Evolutionary conservation across 2,888 invertebrate genomes (phyloP).

Genomic region (Cosmia trapezina): DNA sequence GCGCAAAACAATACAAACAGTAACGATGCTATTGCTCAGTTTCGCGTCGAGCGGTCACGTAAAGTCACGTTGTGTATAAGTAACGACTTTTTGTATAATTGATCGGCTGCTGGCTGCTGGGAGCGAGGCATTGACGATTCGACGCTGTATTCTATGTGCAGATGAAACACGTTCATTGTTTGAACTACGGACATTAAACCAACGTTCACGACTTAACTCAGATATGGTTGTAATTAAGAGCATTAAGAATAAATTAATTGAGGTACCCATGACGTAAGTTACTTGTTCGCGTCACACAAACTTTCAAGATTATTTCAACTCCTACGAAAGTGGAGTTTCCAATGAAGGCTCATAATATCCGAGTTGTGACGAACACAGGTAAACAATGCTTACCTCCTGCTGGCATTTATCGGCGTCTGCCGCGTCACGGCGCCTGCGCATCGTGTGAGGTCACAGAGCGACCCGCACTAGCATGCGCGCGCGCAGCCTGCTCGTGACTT

Average conservation of each 20-base stretch:
- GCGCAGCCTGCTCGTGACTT: constrained; percentile 62
- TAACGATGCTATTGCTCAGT: constrained; percentile 47
- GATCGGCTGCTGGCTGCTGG: constrained; percentile 21
- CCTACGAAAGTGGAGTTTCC: constrained; percentile 32
- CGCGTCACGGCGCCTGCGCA: constrained; percentile 56
- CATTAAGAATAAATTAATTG: no score
- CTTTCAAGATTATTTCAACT: not conserved
- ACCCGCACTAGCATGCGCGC: constrained; percentile 36
- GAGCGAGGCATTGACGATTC: constrained; percentile 22
- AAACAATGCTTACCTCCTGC: constrained; percentile 30
- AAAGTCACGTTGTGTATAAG: constrained; percentile 48
- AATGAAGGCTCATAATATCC: constrained; percentile 12
- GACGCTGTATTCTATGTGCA: constrained; percentile 18
- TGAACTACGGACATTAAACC: constrained; percentile 17
- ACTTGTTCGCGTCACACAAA: constrained; percentile 4
- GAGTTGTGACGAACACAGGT: constrained; percentile 44
- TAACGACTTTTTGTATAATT: constrained; percentile 55
- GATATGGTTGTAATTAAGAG: constrained; percentile 8
- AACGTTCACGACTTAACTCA: not conserved
- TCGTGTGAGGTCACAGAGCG: constrained; percentile 58
- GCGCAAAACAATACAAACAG: constrained; percentile 50
- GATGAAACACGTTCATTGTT: constrained; percentile 20
- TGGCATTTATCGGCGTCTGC: constrained; percentile 25
- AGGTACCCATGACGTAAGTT: constrained; percentile 5
- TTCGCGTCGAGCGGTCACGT: constrained; percentile 50